Evolutionary conservation across 2,797 vertebrate genomes (phyloP), one percentile per base, ranked within the genome.

Genomic region (Setipinna tenuifilis): DNA sequence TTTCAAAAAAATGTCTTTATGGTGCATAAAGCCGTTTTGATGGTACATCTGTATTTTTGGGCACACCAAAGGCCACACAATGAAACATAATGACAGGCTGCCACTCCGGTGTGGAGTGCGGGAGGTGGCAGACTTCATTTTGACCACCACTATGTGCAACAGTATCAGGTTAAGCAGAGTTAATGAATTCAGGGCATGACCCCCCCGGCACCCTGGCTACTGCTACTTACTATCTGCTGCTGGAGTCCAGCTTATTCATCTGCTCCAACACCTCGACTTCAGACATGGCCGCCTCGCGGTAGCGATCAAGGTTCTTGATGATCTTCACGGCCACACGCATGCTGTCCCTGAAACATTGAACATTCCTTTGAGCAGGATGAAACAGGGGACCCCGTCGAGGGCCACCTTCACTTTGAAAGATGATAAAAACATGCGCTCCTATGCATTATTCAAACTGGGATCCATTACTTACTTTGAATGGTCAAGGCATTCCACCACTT

Each of bases 281-380:
- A 91, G 98, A 98, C 92, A 96, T 94, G 59, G 98, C 98, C 87
- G 98, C 98, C 90, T 99, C 98, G 57, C 97, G 96, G 92, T 99
- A 99, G 91, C 97, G 97, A 92, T 97, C 97, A 92, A 98, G 96
- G 92, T 98, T 99, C 97, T 99, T 99, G 92, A 99, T 97, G 85
- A 99, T 98, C 97, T 99, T 99, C 95, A 99, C 95, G 90, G 98
- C 98, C 86, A 99, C 95, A 86, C 96, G 96, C 89, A 95, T 93
- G 91, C 95, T 95, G 87, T 95, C 93, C 94, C 98, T 99, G 91
- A 89, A 86, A 85, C 59, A 35, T 50, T 6, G 25, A 25, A 61
- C 83, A 75, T 5, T 6, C 17, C 58, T 59, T 14, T 21, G 28
- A 21, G 35, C 31, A 44, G 35, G 71, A 78, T 41, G 16, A 25